These are phyloP conservation scores for Chymomyza amoena DNA, from an alignment of 2,888 invertebrate genomes.

Conservation along the genomic window DNA sequence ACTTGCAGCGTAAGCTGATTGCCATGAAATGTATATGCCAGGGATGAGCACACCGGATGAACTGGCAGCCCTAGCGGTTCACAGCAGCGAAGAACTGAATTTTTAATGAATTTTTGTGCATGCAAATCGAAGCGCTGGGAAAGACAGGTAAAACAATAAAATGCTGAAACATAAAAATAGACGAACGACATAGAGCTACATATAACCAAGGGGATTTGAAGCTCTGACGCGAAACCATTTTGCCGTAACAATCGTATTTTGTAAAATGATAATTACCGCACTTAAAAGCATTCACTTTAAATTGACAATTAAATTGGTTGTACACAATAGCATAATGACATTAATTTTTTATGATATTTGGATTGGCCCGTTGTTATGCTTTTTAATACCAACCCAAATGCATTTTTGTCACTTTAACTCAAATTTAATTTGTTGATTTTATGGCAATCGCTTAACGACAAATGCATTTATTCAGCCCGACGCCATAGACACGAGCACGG, in stretches of 20 bases:
- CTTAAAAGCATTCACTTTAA: not conserved
- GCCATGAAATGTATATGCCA: constrained; percentile 68
- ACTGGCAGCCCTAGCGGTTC: not conserved
- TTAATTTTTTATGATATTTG: no score
- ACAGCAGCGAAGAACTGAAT: no score
- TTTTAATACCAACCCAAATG: no score
- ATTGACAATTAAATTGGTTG: not conserved
- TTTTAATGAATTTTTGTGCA: constrained; percentile 24
- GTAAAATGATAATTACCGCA: not conserved
- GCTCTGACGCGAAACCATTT: no score
- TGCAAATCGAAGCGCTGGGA: constrained; percentile 29
- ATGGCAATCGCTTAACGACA: no score
- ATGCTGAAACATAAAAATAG: not conserved
- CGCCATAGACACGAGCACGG: not conserved
- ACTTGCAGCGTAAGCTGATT: constrained; percentile 68
- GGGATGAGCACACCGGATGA: constrained; percentile 11
- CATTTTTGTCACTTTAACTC: no score
- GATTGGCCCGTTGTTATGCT: no score
- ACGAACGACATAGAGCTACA: no score
- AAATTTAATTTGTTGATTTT: no score
- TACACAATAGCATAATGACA: not conserved
- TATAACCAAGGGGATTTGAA: no score
- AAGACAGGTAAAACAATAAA: not conserved
- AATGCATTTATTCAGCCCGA: no score
- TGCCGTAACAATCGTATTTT: no score